Conservation (phyloP, 1,140 invertebrate species). For the Heliothis subflexa region DNA sequence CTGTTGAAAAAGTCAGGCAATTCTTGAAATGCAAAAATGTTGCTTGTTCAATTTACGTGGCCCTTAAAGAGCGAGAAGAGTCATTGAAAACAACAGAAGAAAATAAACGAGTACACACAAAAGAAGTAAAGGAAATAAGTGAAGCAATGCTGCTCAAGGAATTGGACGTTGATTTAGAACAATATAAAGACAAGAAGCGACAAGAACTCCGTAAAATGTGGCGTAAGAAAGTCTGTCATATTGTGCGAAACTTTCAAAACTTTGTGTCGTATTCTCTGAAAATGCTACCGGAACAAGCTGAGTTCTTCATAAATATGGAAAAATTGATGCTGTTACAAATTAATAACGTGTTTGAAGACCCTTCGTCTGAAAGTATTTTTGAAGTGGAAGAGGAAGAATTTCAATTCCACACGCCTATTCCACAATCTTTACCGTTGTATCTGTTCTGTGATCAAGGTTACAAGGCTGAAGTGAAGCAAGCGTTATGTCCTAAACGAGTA, state of each 20-base stretch:
- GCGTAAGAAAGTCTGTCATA: conserved; percentile 75
- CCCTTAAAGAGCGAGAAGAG: conserved; percentile 74
- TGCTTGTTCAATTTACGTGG: conserved; percentile 79
- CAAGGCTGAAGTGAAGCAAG: conserved; percentile 63
- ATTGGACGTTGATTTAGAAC: conserved; percentile 67
- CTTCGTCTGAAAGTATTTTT: conserved; percentile 68
- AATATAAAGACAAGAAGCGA: conserved; percentile 67
- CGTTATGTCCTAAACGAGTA: conserved; percentile 71
- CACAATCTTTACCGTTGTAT: conserved; percentile 71
- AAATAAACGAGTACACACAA: conserved; percentile 66
- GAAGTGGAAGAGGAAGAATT: conserved; percentile 58
- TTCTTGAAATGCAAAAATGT: conserved; percentile 74
- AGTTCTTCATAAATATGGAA: conserved; percentile 80
- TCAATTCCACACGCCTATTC: conserved; percentile 60
- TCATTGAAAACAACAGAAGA: conserved; percentile 64
- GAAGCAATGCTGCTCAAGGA: conserved; percentile 65
- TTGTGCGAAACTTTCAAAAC: conserved; percentile 76
- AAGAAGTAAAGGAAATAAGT: conserved; percentile 62
- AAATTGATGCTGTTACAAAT: conserved; percentile 78
- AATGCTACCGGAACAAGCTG: conserved; percentile 73
- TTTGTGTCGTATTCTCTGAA: conserved; percentile 75
- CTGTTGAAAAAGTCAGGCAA: conserved; percentile 70
- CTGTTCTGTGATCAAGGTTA: conserved; percentile 73
- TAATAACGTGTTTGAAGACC: conserved; percentile 66
- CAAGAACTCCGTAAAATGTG: conserved; percentile 68